Conservation (phyloP, 2,113 vertebrate species). For the Aramus guarauna region DNA sequence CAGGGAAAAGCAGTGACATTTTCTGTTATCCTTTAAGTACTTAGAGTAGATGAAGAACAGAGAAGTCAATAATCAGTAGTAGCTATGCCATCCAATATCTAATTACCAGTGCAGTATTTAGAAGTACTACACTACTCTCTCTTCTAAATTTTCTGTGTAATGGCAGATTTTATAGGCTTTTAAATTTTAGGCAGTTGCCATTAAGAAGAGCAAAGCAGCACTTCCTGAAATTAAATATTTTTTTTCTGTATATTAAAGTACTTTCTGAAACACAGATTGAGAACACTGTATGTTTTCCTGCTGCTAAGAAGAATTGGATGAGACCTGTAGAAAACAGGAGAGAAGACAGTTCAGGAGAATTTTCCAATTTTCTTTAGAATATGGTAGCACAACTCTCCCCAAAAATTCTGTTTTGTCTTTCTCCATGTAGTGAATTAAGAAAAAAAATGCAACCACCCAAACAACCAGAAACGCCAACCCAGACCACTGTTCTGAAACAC, state of each 20-base stretch:
- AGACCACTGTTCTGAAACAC: neutral
- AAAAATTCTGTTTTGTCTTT: neutral
- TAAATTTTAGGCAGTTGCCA: neutral
- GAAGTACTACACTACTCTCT: neutral
- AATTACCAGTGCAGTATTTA: slow-evolving; percentile 11
- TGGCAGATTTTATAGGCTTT: neutral
- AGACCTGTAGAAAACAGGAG: too few species aligned
- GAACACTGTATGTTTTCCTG: neutral
- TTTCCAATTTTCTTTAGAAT: neutral
- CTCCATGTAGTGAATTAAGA: neutral
- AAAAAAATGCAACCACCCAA: neutral
- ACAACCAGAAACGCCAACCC: neutral
- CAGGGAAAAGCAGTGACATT: slow-evolving; percentile 41
- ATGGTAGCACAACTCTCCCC: neutral
- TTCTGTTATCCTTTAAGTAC: slow-evolving; percentile 22
- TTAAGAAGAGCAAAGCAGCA: neutral
- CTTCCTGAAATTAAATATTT: neutral
- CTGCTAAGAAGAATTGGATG: neutral
- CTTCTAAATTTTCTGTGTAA: neutral
- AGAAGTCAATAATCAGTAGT: slow-evolving; percentile 41
- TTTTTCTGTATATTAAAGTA: neutral
- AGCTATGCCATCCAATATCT: neutral
- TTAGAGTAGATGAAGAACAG: slow-evolving; percentile 27
- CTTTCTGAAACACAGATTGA: neutral
- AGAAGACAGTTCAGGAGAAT: too few species aligned